Evolutionary conservation across 2,888 invertebrate genomes (phyloP).

Genomic region (Cantharis flavilabris): DNA sequence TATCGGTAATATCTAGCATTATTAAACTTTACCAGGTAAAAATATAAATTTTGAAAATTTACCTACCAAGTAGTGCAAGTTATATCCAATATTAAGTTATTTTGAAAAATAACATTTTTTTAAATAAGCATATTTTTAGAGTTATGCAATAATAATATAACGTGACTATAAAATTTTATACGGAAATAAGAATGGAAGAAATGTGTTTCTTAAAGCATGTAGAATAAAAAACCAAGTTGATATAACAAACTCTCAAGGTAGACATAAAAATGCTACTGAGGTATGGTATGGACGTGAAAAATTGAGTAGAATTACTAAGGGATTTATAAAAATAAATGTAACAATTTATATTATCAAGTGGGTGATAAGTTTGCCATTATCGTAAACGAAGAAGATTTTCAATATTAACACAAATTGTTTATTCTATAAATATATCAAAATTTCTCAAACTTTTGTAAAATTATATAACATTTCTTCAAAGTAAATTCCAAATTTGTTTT

Average conservation of each 20-base stretch:
- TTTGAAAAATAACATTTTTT: neutral
- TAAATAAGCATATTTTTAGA: neutral
- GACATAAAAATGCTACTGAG: neutral
- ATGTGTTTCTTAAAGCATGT: neutral
- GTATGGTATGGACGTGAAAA: neutral
- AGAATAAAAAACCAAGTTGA: neutral
- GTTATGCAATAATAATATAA: neutral
- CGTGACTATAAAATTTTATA: neutral
- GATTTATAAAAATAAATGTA: slow-evolving; percentile 3
- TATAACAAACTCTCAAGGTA: neutral
- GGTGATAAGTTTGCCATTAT: neutral
- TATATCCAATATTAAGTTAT: neutral
- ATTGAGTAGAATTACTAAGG: neutral
- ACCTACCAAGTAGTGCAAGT: neutral
- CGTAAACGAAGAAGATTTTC: neutral
- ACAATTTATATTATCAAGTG: slow-evolving; percentile 1
- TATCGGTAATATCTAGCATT: neutral
- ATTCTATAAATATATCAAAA: neutral
- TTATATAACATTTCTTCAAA: neutral
- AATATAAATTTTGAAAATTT: no score
- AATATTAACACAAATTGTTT: neutral
- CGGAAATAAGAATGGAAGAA: neutral
- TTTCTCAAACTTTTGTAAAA: neutral
- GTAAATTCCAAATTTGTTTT: neutral
- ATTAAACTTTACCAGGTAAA: no score